Evolutionary conservation across 2,888 invertebrate genomes (phyloP).

Genomic region (Hoplodrina blanda): DNA sequence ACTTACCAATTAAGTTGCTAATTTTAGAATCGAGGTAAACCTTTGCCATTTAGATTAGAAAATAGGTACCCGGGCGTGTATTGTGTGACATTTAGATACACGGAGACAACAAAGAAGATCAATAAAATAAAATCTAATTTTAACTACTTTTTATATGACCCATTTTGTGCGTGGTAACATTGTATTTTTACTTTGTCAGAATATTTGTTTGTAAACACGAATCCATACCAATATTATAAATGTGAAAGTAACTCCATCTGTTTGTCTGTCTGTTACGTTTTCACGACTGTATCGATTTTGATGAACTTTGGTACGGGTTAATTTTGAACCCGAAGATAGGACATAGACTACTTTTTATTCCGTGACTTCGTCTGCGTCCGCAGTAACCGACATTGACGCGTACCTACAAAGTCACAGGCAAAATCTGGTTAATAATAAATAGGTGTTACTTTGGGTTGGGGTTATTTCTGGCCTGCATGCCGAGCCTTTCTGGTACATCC

Average conservation of each 20-base stretch:
- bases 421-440: not conserved
- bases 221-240: too few relatives aligned
- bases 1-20: slow-evolving; percentile 17
- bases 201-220: not conserved
- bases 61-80: not conserved
- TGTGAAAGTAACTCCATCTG: too few relatives aligned
- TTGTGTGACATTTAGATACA: slow-evolving; percentile 4
- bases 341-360: too few relatives aligned
- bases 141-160: not conserved
- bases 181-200: not conserved
- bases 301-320: too few relatives aligned
- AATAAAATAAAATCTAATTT: slow-evolving; percentile 1
- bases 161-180: not conserved
- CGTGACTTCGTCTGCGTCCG: too few relatives aligned
- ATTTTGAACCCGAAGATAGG: too few relatives aligned
- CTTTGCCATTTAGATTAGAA: slow-evolving; percentile 9
- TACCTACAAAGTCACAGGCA: too few relatives aligned
- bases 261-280: too few relatives aligned
- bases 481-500: not conserved
- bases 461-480: not conserved
- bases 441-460: not conserved
- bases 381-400: too few relatives aligned
- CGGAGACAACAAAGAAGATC: not conserved
- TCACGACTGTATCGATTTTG: too few relatives aligned
- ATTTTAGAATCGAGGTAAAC: slow-evolving; percentile 16